phyloP scores from a whole-genome alignment of 2,888 invertebrate species.

The Nemoura dubitans region DNA sequence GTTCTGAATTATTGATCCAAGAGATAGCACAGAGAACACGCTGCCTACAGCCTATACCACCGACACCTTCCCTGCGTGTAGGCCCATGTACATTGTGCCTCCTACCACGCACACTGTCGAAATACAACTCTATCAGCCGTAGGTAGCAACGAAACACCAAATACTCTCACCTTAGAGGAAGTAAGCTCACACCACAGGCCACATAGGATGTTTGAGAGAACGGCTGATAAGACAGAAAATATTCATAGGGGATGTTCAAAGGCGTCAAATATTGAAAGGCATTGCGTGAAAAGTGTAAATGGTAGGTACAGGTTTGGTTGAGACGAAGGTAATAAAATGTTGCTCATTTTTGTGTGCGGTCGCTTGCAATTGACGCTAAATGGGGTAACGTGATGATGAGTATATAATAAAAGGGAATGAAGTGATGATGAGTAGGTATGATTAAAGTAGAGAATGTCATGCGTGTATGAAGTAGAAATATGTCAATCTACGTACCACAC shows the following conservation, averaged over 20 bases:
- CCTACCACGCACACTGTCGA: background rate
- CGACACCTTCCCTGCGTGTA: constrained; percentile 1
- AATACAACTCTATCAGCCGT: background rate
- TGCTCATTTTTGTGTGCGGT: too few relatives aligned
- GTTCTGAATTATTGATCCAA: background rate
- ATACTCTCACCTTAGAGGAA: too few relatives aligned
- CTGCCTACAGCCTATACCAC: background rate
- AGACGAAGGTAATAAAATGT: too few relatives aligned
- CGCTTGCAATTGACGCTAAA: too few relatives aligned
- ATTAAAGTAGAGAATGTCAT: background rate
- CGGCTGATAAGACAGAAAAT: background rate
- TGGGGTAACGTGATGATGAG: background rate
- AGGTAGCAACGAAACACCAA: background rate
- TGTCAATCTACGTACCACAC: background rate
- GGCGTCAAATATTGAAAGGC: background rate
- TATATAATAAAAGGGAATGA: background rate
- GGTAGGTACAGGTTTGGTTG: too few relatives aligned
- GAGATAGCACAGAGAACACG: background rate
- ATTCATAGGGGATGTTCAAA: background rate
- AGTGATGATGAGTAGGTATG: background rate
- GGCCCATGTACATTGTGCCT: background rate
- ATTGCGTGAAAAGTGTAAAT: too few relatives aligned
- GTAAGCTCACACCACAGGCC: background rate
- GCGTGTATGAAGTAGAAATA: background rate
- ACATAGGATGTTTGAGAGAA: background rate